Percentiles rank a stretch among this genome's conserved stretches.
Evolutionary conservation across 2,888 invertebrate genomes (phyloP).

Genomic region (Chelonus formosanus): DNA sequence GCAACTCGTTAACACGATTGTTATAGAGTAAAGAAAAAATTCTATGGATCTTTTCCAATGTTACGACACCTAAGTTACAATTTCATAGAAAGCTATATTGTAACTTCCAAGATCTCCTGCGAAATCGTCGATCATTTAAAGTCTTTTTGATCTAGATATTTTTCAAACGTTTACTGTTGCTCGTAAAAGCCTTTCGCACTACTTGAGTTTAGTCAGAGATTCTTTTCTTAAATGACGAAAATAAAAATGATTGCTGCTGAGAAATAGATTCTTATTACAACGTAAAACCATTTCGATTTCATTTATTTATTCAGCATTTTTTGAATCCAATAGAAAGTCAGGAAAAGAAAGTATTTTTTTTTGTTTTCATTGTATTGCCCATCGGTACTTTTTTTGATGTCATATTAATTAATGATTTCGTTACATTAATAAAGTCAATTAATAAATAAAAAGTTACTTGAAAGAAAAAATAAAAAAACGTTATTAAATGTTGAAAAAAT

Average conservation of each 20-base stretch:
- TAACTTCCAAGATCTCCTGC: constrained; percentile 19
- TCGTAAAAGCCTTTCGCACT: constrained; percentile 37
- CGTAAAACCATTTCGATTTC: constrained; percentile 19
- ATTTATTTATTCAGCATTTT: not conserved
- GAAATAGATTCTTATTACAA: not conserved
- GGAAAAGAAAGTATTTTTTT: too few relatives aligned
- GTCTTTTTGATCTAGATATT: constrained; percentile 39
- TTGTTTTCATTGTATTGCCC: too few relatives aligned
- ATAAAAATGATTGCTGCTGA: constrained; percentile 21
- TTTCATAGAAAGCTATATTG: constrained; percentile 24
- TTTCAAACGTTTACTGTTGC: constrained; percentile 36
- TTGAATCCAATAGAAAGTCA: too few relatives aligned
- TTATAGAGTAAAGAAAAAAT: constrained; percentile 16
- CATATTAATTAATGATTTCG: too few relatives aligned
- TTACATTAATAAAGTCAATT: too few relatives aligned
- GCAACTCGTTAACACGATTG: constrained; percentile 15
- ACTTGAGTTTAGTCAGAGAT: constrained; percentile 15
- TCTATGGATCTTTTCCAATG: constrained; percentile 19
- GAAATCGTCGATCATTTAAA: constrained; percentile 29
- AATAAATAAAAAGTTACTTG: too few relatives aligned
- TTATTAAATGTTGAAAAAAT: too few relatives aligned
- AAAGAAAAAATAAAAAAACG: too few relatives aligned
- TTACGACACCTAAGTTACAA: constrained; percentile 22
- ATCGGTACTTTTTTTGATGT: too few relatives aligned
- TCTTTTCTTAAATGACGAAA: constrained; percentile 1